Conservation (phyloP, 1,140 invertebrate species). For the Harlomillsia oculata region DNA sequence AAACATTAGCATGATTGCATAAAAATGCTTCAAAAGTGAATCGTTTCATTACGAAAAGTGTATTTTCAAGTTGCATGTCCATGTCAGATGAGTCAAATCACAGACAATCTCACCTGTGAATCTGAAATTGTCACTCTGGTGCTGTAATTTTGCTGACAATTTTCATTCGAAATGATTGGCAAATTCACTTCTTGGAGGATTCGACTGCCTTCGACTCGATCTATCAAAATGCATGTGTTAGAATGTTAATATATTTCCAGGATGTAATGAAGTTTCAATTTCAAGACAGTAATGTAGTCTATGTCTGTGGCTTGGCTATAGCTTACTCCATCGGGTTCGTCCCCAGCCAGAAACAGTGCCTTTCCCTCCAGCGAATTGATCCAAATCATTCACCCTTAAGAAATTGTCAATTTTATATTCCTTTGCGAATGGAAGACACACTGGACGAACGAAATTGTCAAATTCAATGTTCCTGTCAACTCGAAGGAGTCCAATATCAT, state of each 20-base stretch:
- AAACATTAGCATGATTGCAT: slow-evolving; percentile 3
- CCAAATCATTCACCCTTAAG: not conserved
- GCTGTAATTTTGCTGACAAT: slow-evolving; percentile 29
- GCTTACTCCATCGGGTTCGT: slow-evolving; percentile 21
- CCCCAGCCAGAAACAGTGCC: slow-evolving; percentile 24
- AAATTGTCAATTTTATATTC: slow-evolving; percentile 11
- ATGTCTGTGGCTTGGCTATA: not conserved
- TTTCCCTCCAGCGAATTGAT: slow-evolving; percentile 3
- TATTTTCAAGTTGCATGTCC: not conserved
- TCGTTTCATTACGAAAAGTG: too few species aligned
- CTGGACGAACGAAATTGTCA: slow-evolving; percentile 21
- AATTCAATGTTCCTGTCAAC: slow-evolving; percentile 28
- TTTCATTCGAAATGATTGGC: slow-evolving; percentile 23
- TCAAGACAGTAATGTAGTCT: not conserved
- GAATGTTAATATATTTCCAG: not conserved
- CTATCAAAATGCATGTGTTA: not conserved
- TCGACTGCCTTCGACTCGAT: slow-evolving; percentile 17
- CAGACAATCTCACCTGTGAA: slow-evolving; percentile 20
- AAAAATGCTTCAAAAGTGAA: too few species aligned
- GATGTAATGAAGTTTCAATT: not conserved
- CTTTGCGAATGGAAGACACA: slow-evolving; percentile 4
- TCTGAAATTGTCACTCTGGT: slow-evolving; percentile 11
- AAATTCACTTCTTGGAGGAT: slow-evolving; percentile 22
- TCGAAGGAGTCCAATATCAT: slow-evolving; percentile 32
- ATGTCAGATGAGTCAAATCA: not conserved